phyloP scores from a whole-genome alignment of 2,888 invertebrate genomes.

The Callyntrura guangdongensis region DNA sequence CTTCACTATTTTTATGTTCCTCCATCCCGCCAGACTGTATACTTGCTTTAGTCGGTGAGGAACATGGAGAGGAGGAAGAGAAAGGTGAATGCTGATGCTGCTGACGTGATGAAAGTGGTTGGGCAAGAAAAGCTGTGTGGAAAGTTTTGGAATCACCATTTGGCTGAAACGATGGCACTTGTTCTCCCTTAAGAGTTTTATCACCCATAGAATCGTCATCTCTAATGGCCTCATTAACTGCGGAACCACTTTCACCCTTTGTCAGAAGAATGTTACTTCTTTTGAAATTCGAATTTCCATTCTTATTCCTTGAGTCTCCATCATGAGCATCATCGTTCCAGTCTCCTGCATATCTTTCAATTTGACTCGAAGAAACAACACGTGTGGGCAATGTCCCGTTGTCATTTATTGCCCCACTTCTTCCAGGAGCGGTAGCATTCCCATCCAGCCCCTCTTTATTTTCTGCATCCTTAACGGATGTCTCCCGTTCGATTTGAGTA shows the following conservation, averaged over 20 bases:
- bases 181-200: conserved; percentile 73
- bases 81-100: conserved; percentile 10
- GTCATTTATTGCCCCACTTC: conserved; percentile 74
- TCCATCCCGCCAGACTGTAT: conserved; percentile 16
- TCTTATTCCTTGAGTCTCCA: conserved; percentile 22
- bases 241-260: conserved; percentile 75
- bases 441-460: not conserved
- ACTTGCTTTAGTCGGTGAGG: conserved; percentile 29
- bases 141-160: conserved; percentile 77
- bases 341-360: conserved; percentile 38
- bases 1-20: conserved; percentile 25
- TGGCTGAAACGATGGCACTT: conserved; percentile 75
- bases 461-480: not conserved
- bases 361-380: conserved; percentile 61
- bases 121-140: conserved; percentile 55
- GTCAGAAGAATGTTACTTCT: conserved; percentile 64
- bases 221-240: conserved; percentile 79
- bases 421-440: conserved; percentile 31
- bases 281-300: conserved; percentile 68
- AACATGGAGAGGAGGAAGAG: not conserved
- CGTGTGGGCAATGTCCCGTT: conserved; percentile 74
- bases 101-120: conserved; percentile 34
- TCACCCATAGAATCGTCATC: conserved; percentile 78
- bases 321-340: conserved; percentile 47
- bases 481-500: not conserved